Base-by-base conservation (phyloP, 37 sponge, comb jelly and placozoan species). In the Cladorhizidae sp. region DNA sequence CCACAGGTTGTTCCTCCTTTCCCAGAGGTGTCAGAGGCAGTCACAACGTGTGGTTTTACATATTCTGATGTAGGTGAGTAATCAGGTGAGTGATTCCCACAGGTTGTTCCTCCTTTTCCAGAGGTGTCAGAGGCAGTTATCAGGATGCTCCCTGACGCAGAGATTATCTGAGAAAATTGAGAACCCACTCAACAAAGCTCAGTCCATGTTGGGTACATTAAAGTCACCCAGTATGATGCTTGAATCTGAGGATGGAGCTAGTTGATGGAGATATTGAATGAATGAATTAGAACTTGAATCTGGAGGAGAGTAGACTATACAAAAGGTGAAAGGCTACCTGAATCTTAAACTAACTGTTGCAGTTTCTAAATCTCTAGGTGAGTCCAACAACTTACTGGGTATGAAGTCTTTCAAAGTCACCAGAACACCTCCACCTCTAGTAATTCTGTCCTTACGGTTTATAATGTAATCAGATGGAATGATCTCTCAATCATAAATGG, bases 341-440 rank as follows among this genome's bases (percentile, higher is more conserved):
- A 29, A 37, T 6, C 39, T n/a, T n/a, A n/a, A n/a, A n/a, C 5
- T 5, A 37, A 71, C 25, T n/a, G 72, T 71, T 40, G 42, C 26
- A 11, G 42, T 26, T 71, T 71, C 72, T 42, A 43, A 25, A 43
- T 40, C 49, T 28, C 2, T 18, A 23, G 26, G 43, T 3, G 72
- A 40, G 2, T 5, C 2, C 72, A n/a, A 6, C 18, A 43, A 15
- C 3, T 18, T 31, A 17, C 40, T 21, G 1, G 72, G 50, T 42
- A 40, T 43, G 18, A 50, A 28, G 25, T 71, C n/a, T 41, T 41
- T 71, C 36, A 71, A 28, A 26, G 50, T 50, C 5, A 71, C 22
- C 28, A 71, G 22, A 8, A 43, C 72, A n/a, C 50, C 72, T 22
- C 72, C 50, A 45, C 72, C 72, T n/a, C 72, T 18, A 11, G 45